Percentiles rank a stretch among this genome's conserved stretches.
These are phyloP conservation scores for Agriopis marginaria DNA, from an alignment of 2,888 invertebrate species.

Conservation along the genomic window DNA sequence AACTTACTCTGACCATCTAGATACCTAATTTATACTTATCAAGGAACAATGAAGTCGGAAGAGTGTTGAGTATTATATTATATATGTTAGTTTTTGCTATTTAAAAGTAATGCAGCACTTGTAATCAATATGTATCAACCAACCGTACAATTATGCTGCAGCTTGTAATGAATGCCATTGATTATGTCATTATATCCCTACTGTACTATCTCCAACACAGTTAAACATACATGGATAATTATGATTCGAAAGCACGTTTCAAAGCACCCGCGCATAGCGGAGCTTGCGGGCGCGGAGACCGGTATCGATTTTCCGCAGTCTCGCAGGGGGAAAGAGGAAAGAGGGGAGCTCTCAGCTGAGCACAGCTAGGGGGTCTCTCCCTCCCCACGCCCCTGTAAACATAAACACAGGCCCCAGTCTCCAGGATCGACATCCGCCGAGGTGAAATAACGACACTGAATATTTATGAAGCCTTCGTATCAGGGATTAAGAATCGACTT, in stretches of 20 bases:
- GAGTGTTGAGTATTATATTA: not conserved
- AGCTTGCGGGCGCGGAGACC: slow-evolving; percentile 70
- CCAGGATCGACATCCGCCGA: slow-evolving; percentile 79
- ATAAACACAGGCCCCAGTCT: slow-evolving; percentile 77
- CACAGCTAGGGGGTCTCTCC: slow-evolving; percentile 51
- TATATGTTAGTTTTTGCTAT: not conserved
- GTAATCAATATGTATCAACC: not conserved
- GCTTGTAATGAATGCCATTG: slow-evolving; percentile 13
- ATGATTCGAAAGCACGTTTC: slow-evolving; percentile 62
- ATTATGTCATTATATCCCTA: slow-evolving; percentile 25
- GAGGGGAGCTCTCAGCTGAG: slow-evolving; percentile 75
- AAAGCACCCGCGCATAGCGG: slow-evolving; percentile 56
- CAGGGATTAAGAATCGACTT: slow-evolving; percentile 80
- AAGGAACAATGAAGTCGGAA: not conserved
- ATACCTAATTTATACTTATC: not conserved
- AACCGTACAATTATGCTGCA: slow-evolving; percentile 13
- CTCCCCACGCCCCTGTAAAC: slow-evolving; percentile 72
- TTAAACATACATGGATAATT: slow-evolving; percentile 49
- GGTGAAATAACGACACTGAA: slow-evolving; percentile 84
- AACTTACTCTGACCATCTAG: not conserved
- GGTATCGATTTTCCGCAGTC: slow-evolving; percentile 83
- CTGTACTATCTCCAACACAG: slow-evolving; percentile 29
- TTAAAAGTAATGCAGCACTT: not conserved
- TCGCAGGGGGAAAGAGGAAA: slow-evolving; percentile 47
- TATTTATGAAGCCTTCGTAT: slow-evolving; percentile 82